Evolutionary conservation across 2,113 vertebrate species (phyloP).

Genomic region (Probosciger aterrimus): DNA sequence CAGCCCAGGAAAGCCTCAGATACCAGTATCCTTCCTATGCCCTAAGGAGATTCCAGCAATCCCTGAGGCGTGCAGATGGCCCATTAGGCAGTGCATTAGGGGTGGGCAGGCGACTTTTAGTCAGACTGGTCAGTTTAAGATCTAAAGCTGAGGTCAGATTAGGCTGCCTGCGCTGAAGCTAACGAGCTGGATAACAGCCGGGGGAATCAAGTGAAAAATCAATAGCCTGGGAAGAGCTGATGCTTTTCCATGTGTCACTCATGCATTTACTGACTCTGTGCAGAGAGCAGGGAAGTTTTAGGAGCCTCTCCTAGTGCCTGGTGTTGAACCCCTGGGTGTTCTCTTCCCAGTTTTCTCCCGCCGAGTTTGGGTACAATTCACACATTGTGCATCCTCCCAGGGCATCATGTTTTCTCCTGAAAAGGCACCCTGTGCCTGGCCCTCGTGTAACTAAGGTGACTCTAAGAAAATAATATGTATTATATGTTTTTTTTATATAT

Average conservation of each 20-base stretch:
- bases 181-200: not conserved
- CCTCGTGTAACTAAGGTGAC: accelerated
- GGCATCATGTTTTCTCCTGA: accelerated
- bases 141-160: not conserved
- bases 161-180: slow-evolving; percentile 22
- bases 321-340: not conserved
- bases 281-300: not conserved
- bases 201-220: slow-evolving; percentile 25
- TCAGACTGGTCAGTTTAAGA: not conserved
- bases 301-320: not conserved
- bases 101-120: not conserved
- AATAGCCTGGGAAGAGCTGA: slow-evolving; percentile 32
- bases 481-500: not conserved
- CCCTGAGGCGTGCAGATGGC: not conserved
- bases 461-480: not conserved
- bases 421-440: not conserved
- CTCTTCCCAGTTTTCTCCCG: not conserved
- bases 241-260: not conserved
- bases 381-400: accelerated
- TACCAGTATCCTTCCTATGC: not conserved
- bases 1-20: accelerated
- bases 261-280: not conserved
- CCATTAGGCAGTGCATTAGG: not conserved
- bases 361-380: accelerated
- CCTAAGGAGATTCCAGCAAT: not conserved